Base-by-base conservation (phyloP, 2,113 vertebrate species). In the Indri indri region DNA sequence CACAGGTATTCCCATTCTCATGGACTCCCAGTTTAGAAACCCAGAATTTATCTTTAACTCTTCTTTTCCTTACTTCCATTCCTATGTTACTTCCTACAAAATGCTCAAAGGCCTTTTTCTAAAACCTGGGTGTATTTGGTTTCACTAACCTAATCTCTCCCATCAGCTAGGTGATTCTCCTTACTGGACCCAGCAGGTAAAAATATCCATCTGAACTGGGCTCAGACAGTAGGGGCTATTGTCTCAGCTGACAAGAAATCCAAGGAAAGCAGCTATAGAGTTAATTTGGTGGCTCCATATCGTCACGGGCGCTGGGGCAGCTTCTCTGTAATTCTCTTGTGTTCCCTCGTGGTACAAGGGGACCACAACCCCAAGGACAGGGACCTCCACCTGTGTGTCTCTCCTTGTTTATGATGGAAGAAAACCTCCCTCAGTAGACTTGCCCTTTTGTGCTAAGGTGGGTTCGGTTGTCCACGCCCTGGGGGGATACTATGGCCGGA, bases 401-500 rank as follows among this genome's bases (percentile, higher is more conserved):
- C 40, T 88, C 13, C 27, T 90, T 71, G n/a, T 90, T 77, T 23
- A 3, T 13, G 18, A 34, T 13, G 23, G 30, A 81, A 9, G 40
- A 50, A 88, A 54, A 32, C 17, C 34, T n/a, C n/a, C 63, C 9
- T 45, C 6, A 14, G 27, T 22, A 54, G 9, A 74, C 57, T 54
- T 59, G 9, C 12, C 54, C 54, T 88, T 90, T 50, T 59, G 18
- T 32, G 5, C 8, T 12, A 40, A 40, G 17, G 25, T 74, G 7
- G 32, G 1, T 22, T 76, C 20, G 1, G 2, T 17, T 37, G 23
- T 50, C 37, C 0, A 2, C 27, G 12, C 14, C 9, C 32, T n/a
- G 20, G n/a, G 59, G 83, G 17, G 86, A 77, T 22, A 32, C 14
- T 3, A 0, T 63, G 30, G 23, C 76, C 3, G 27, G 37, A 63